Percentiles rank a stretch among this genome's conserved stretches.
Evolutionary conservation across 1,140 invertebrate species (phyloP).

Genomic region (Himalopsyche phryganea): DNA sequence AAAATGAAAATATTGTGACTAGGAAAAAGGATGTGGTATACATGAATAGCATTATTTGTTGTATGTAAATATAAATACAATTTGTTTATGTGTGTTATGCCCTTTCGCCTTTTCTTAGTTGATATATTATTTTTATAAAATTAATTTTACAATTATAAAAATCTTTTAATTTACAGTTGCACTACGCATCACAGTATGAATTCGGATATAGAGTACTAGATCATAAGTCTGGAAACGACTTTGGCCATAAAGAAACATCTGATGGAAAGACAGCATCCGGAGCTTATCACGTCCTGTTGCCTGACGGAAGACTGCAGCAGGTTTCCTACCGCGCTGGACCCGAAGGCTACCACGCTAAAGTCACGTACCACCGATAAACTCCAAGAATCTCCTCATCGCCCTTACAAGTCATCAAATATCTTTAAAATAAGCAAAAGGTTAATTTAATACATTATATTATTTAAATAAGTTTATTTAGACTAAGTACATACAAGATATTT

Average conservation of each 20-base stretch:
- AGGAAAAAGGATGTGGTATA: too few species aligned
- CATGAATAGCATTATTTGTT: too few species aligned
- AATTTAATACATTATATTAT: too few species aligned
- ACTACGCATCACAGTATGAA: constrained; percentile 68
- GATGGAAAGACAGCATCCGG: constrained; percentile 64
- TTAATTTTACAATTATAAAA: not conserved
- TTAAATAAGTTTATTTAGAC: too few species aligned
- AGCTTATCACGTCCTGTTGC: constrained; percentile 72
- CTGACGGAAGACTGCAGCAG: constrained; percentile 71
- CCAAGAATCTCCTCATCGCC: not conserved
- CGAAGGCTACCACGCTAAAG: constrained; percentile 70
- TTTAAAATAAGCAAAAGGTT: too few species aligned
- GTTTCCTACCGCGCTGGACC: constrained; percentile 75
- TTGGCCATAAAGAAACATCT: constrained; percentile 66
- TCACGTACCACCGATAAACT: constrained; percentile 58
- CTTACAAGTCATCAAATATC: too few species aligned
- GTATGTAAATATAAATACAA: too few species aligned
- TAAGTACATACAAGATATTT: too few species aligned
- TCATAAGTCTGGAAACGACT: constrained; percentile 65
- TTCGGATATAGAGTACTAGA: constrained; percentile 73
- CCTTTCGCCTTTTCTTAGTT: too few species aligned
- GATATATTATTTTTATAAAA: not conserved
- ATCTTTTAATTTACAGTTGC: constrained; percentile 50
- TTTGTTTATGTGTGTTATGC: too few species aligned
- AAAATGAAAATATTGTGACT: too few species aligned